Conservation (phyloP, 2,888 invertebrate genomes). For the Artemia sp. region DNA sequence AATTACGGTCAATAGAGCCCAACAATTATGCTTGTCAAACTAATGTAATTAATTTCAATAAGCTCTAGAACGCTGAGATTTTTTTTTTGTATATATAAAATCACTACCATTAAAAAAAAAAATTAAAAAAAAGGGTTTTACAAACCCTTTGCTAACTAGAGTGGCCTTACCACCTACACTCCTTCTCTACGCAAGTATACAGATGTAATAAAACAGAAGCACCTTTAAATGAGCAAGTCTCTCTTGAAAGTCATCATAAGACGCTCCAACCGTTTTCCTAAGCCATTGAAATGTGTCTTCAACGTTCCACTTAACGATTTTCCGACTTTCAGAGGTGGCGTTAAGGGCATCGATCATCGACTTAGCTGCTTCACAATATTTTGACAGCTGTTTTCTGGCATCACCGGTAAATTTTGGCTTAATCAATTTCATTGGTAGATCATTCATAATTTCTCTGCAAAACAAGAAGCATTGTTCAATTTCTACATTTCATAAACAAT, state of each 20-base stretch:
- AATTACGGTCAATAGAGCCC: too few relatives aligned
- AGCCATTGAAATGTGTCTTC: slow-evolving; percentile 95
- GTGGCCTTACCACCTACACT: too few relatives aligned
- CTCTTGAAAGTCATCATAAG: slow-evolving; percentile 79
- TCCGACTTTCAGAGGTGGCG: slow-evolving; percentile 77
- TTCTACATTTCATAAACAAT: too few relatives aligned
- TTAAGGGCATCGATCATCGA: slow-evolving; percentile 87
- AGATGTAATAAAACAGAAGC: too few relatives aligned
- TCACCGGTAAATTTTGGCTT: slow-evolving; percentile 89
- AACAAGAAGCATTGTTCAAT: not conserved
- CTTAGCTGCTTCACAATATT: slow-evolving; percentile 90
- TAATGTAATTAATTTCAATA: too few relatives aligned
- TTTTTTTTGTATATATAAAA: too few relatives aligned
- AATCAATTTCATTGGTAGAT: slow-evolving; percentile 87
- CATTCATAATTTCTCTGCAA: slow-evolving; percentile 92
- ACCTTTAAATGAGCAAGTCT: slow-evolving; percentile 70
- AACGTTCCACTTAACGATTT: slow-evolving; percentile 96
- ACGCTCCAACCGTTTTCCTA: slow-evolving; percentile 75
- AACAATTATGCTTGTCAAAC: too few relatives aligned
- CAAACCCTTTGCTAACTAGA: too few relatives aligned
- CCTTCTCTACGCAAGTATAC: too few relatives aligned
- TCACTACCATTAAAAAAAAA: too few relatives aligned
- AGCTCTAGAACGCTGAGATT: too few relatives aligned
- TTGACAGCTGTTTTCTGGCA: slow-evolving; percentile 77
- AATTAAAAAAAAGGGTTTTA: too few relatives aligned